Base-by-base conservation (phyloP, 30 jellyfish, hydroid and myxozoan species). In the Clytia hemisphaerica region DNA sequence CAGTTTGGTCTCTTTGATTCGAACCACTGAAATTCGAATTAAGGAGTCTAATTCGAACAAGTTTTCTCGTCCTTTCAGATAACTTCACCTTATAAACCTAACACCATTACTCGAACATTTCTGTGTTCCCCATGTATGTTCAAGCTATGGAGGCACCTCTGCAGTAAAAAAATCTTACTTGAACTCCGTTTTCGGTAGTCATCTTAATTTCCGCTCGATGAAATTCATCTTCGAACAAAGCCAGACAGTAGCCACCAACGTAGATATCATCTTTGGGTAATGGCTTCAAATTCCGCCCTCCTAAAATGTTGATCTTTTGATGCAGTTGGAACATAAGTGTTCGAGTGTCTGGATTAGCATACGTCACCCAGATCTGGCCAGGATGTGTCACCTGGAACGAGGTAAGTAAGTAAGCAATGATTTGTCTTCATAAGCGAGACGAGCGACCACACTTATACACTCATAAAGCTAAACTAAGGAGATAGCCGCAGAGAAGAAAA, bases 351-450 rank as follows among this genome's bases (percentile, higher is more conserved):
- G 58, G 71, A 14, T 68, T 69, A 10, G 90, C 95, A 40, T 81
- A 89, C 50, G 93, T 93, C 4, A 93, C 98, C 95, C 95, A 89
- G 69, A 89, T 81, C 54, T 82, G 95, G 18, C 94, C 98, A 44
- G 94, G 90, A 24, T 71, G 82, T 1, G 82, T 30, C 2, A 75
- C 83, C 97, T 87, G 30, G 40, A 62, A 40, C 31, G 37, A 5
- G 22, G 57, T 28, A 21, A 15, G 1, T n/a, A n/a, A n/a, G n/a
- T n/a, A n/a, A n/a, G n/a, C n/a, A n/a, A n/a, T n/a, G n/a, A n/a
- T n/a, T n/a, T n/a, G n/a, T n/a, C n/a, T n/a, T n/a, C n/a, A n/a
- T n/a, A n/a, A n/a, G n/a, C n/a, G n/a, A n/a, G n/a, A n/a, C n/a
- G n/a, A n/a, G n/a, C n/a, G n/a, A n/a, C n/a, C n/a, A n/a, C n/a